Base-by-base conservation (phyloP, 2,797 vertebrate species). In the Leptoclinus maculatus region DNA sequence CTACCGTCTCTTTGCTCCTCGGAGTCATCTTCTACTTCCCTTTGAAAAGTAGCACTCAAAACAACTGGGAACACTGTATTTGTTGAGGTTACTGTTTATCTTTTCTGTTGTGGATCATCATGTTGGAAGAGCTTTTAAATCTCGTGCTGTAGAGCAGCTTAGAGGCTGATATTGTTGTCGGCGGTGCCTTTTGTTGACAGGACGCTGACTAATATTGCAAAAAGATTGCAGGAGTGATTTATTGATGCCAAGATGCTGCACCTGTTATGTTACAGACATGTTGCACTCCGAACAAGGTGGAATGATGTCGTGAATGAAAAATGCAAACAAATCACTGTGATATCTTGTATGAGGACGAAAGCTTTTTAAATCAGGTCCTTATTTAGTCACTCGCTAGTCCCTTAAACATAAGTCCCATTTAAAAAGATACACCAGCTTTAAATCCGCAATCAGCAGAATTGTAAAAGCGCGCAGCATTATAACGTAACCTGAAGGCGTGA, bases 401-500 rank as follows among this genome's bases (percentile, higher is more conserved):
- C 19, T 74, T 49, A 0, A 2, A 75, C 39, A 41, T 27, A 56
- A 43, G 2, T 34, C 23, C 21, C 7, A 11, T 38, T 57, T 0
- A 41, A 16, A 39, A 66, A 60, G 16, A 54, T 7, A 21, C 49
- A 76, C 16, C n/a, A 64, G 53, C 25, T 60, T 69, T 41, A 19
- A 58, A 62, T 21, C 21, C 47, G n/a, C n/a, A n/a, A n/a, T n/a
- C n/a, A n/a, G 65, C 34, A 69, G 51, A 43, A 13, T 14, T n/a
- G n/a, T n/a, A n/a, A n/a, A n/a, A 57, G 32, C 56, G 58, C 45
- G 39, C 53, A 8, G 63, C 63, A 34, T 72, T 74, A 65, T 45
- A 74, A 80, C 51, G 23, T 72, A 49, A 79, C 89, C 88, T 78
- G 74, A 34, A 83, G 91, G 83, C 84, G 84, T 39, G 67, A 41